A percentile compares a stretch with the other conserved stretches of the same genome.
phyloP scores from a whole-genome alignment of 64 coral and sea anemone genomes.

The Stylophora pistillata region DNA sequence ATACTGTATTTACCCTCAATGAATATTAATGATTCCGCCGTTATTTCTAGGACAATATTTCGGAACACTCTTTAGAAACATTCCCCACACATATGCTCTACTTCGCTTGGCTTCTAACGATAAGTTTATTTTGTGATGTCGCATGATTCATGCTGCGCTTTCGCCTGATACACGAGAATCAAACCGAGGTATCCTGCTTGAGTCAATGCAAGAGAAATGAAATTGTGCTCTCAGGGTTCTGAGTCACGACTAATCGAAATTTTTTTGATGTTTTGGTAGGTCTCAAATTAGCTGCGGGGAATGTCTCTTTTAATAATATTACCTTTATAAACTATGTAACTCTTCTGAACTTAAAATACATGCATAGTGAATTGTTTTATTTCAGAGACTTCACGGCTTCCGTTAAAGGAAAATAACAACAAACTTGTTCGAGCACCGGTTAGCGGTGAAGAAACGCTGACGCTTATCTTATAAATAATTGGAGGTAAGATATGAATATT shows the following conservation, averaged over 20 bases:
- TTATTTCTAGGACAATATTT: not conserved
- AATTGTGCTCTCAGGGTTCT: not conserved
- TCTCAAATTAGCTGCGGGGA: not conserved
- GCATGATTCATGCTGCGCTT: not conserved
- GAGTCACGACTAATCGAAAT: not conserved
- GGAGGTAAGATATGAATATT: not conserved
- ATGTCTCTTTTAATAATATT: not conserved
- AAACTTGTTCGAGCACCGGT: not conserved
- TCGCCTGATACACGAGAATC: not conserved
- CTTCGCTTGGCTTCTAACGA: too few relatives aligned
- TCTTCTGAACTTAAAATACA: not conserved
- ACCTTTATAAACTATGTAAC: not conserved
- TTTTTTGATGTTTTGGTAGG: not conserved
- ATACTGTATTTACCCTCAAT: not conserved
- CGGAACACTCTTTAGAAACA: not conserved
- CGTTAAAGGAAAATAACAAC: not conserved
- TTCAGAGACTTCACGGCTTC: not conserved
- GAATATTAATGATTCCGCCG: not conserved
- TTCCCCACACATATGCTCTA: not conserved
- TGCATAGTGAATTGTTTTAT: not conserved
- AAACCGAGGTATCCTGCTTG: not conserved
- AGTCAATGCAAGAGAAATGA: not conserved
- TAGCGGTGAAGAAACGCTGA: not conserved
- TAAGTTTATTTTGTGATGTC: too few relatives aligned
- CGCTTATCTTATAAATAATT: not conserved